Evolutionary conservation across 2,888 invertebrate genomes (phyloP), one percentile per base, ranked within the genome.

Genomic region (Gasteruption jaculator): DNA sequence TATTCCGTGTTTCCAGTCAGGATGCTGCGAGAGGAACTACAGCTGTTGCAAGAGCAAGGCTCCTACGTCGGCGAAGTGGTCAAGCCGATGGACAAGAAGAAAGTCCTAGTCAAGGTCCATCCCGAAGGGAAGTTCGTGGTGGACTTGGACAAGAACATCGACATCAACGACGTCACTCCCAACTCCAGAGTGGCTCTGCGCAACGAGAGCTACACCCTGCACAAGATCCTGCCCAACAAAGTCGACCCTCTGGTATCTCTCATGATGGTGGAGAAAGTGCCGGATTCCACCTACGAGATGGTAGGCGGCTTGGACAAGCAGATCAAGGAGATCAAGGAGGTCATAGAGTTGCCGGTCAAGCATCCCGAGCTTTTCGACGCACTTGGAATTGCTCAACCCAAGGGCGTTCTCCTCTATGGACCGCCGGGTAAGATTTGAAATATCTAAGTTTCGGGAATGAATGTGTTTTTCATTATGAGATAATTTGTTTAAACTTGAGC

Each of bases 241-340:
- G 95, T 99, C 2, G 99, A 99, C 76, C 99, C 99, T 1, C 76
- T 99, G 43, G 99, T 99, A 1, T 96, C 96, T 1, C 81, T 99
- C 46, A 99, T 99, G 99, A 99, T 99, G 99, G 99, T 99, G 0
- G 99, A 99, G 71, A 99, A 99, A 73, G 99, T 99, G 2, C 99
- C 99, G 0, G 99, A 99, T 72, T 97, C 97, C 0, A 99, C 99
- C 1, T 99, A 99, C 66, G 99, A 99, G 76, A 99, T 99, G 97
- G 96, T 99, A 15, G 99, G 99, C 54, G 99, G 99, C 41, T 76
- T 99, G 49, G 97, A 99, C 68, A 99, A 97, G 68, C 99, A 99
- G 75, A 99, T 99, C 40, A 97, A 99, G 71, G 99, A 99, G 74
- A 99, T 99, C 54, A 99, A 99, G 71, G 99, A 99, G 74, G 99